These are phyloP conservation scores for Thamnophis sirtalis DNA, from an alignment of 2,113 vertebrate species.

Conservation along the genomic window DNA sequence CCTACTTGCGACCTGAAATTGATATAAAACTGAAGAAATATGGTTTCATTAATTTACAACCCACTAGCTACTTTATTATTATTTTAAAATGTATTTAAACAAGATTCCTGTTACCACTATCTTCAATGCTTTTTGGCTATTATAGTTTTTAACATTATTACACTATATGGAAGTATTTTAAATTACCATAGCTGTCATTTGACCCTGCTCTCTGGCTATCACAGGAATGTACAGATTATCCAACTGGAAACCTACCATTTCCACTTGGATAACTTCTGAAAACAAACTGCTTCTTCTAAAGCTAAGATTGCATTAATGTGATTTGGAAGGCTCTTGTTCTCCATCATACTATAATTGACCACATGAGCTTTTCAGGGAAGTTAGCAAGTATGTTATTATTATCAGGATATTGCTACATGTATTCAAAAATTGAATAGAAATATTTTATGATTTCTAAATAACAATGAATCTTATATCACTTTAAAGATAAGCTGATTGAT, in stretches of 20 bases:
- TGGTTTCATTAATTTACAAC: constrained; percentile 41
- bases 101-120: neutral
- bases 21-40: constrained; percentile 47
- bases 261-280: neutral
- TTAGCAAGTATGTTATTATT: neutral
- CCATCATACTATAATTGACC: neutral
- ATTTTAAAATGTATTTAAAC: neutral
- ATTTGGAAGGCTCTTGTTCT: neutral
- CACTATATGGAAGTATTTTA: neutral
- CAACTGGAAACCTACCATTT: neutral
- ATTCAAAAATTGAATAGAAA: neutral
- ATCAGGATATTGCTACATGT: neutral
- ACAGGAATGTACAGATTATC: neutral
- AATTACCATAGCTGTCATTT: neutral
- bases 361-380: neutral
- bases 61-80: constrained; percentile 18
- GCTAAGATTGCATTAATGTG: neutral
- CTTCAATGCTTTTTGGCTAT: too few relatives aligned
- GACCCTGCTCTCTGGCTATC: neutral
- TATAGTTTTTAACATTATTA: neutral
- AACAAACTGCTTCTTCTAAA: neutral
- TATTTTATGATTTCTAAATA: neutral
- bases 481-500: neutral
- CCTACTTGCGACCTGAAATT: constrained; percentile 40
- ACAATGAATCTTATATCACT: neutral